Base-by-base conservation (phyloP, 1,140 invertebrate genomes). In the Linepithema humile region DNA sequence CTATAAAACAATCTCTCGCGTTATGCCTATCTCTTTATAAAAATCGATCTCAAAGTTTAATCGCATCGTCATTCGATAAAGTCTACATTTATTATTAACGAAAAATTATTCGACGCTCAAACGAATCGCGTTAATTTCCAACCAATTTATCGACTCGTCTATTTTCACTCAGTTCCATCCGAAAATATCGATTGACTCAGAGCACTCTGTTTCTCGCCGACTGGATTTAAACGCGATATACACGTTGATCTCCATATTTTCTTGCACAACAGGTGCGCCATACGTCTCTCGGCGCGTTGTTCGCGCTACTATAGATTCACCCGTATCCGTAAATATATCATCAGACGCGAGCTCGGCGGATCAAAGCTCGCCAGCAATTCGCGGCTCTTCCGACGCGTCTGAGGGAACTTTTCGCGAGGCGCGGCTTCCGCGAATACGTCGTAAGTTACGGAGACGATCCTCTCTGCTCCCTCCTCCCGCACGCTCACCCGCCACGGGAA, bases 401-500 rank as follows among this genome's bases (percentile, higher is more conserved):
- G 38, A 45, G 3, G 10, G 15, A 38, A 9, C 50, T 55, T 45
- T 45, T 48, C 50, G 53, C 32, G 67, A 43, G n/a, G 17, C 4
- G 20, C 38, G 6, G 23, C 5, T 80, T 73, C 40, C 48, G 50
- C 35, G 53, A 77, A 62, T 62, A 45, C 40, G 75, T 69, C 26
- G 69, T 35, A 65, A 87, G 48, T 84, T 67, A 65, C 80, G 50
- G 50, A 40, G 53, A 35, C 35, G 20, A 53, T 69, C 29, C 55
- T 62, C 50, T 65, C 60, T 26, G 9, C 45, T 53, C 6, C n/a
- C 29, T 60, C 82, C 77, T 59, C 69, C 88, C 87, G 82, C 83
- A 87, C 75, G 82, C 87, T 84, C 45, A 77, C 88, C 86, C 85
- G 89, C 90, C 85, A 88, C 88, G 88, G 86, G 85, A 86, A 90